Conservation (phyloP, 35 echinoderm and acorn worm species). For the Apostichopus parvimensis region DNA sequence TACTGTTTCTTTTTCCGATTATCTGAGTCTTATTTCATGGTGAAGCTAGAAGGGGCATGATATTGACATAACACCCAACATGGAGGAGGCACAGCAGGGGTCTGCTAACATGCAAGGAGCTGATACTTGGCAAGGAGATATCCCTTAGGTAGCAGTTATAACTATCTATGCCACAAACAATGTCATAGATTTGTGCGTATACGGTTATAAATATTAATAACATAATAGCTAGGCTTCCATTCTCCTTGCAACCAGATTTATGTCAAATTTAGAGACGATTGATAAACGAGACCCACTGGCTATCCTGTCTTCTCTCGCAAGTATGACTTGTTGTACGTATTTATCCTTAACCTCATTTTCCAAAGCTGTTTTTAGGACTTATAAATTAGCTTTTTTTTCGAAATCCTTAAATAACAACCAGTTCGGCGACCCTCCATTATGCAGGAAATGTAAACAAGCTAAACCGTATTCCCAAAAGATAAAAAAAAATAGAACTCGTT, state of each 20-base stretch:
- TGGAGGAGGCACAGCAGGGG: too few relatives aligned
- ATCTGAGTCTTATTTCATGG: too few relatives aligned
- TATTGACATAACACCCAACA: too few relatives aligned
- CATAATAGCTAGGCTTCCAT: background rate
- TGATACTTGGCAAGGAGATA: too few relatives aligned
- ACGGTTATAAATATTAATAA: too few relatives aligned
- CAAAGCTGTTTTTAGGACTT: background rate
- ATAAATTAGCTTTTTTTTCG: background rate
- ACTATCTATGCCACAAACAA: too few relatives aligned
- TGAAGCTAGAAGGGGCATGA: too few relatives aligned
- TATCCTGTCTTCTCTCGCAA: too few relatives aligned
- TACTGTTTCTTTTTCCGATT: too few relatives aligned
- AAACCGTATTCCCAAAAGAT: background rate
- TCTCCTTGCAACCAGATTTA: background rate
- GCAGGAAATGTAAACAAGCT: background rate
- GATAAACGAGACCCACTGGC: background rate
- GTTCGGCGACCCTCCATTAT: background rate
- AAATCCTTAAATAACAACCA: background rate
- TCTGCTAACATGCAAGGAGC: too few relatives aligned
- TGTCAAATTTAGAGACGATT: background rate
- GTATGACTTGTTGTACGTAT: background rate
- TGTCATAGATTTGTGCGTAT: too few relatives aligned
- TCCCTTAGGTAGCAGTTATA: too few relatives aligned
- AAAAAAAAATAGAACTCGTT: background rate
- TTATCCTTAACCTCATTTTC: background rate